Evolutionary conservation across 2,797 vertebrate genomes (phyloP), one percentile per base, ranked within the genome.

Genomic region (Acipenser transmontanus): DNA sequence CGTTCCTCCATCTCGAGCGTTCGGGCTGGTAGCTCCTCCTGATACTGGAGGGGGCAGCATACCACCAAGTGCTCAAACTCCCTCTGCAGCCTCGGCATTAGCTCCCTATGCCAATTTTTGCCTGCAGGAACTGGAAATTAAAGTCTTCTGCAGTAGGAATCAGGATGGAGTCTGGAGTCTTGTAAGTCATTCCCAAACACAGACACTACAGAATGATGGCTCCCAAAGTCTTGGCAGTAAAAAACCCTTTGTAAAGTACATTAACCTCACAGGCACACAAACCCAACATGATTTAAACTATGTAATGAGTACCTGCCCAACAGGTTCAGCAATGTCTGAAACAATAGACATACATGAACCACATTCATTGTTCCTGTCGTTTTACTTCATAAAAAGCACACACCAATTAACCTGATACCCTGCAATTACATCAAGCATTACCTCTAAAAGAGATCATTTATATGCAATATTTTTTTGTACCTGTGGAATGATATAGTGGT

Each of bases 381-480:
- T 63, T 70, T 57, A 50, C 13, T 9, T 14, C 13, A 50, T 52
- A 20, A 7, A 6, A 13, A 5, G 7, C 1, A 7, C 49, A 66
- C 10, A 48, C 7, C 2, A 47, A 47, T 14, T 34, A 34, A 34
- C 34, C 12, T 9, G 8, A n/a, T 48, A 49, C 64, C 14, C 47
- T 66, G 4, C 34, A 66, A 66, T 59, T 7, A 57, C 4, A n/a
- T 57, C 9, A 54, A 34, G 13, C 10, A 62, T 52, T 10, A 50
- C 61, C 57, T 67, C 48, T 56, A 50, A 64, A 14, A 13, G 61
- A 10, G 11, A 48, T 59, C 62, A 75, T 77, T 79, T 76, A 73
- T 70, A 80, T 78, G 69, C 65, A 82, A 81, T 72, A 72, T 67
- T 14, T 73, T 73, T 78, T 67, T 75, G 34, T 34, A 70, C 68